Evolutionary conservation across 2,797 vertebrate species (phyloP), one percentile per base, ranked within the genome.

Genomic region (Chiloscyllium punctatum): DNA sequence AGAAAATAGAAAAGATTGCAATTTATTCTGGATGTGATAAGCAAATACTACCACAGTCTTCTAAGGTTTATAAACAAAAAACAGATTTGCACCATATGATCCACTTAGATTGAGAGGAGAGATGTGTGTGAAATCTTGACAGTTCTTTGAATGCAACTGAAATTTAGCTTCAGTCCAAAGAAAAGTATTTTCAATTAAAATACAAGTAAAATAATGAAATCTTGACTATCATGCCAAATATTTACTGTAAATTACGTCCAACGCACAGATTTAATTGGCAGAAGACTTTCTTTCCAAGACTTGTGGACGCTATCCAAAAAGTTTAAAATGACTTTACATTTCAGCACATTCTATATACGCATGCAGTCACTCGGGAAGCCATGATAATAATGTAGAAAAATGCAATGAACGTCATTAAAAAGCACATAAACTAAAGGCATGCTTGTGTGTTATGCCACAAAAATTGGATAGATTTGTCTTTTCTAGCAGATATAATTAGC

Each of bases 141-240:
- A 95, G 94, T 95, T 95, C 51, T 77, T 74, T 53, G 94, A 95
- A 77, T 57, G 69, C 15, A 69, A 68, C 90, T 72, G 71, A 95
- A 74, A 95, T 95, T 95, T 48, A 92, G 68, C 23, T 92, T 69
- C 37, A 92, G 66, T 69, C 90, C 90, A 92, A 92, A 69, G 42
- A 13, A 92, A 92, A 72, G 71, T 77, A 95, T 95, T 95, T 95
- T 51, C 6, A 30, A 95, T 77, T 77, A 95, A 95, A 95, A 95
- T 77, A 27, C 48, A 77, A 16, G 71, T 95, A 48, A 91, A 91
- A 91, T n/a, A 91, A 30, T 91, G 88, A 91, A 91, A 33, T n/a
- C 71, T 95, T 48, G 94, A 74, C 18, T 33, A 33, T 53, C 25
- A 25, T 77, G 69, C 94, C 94, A 95, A 95, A 74, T n/a, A 51